These are phyloP conservation scores for Intellagama lesueurii DNA, from an alignment of 2,797 vertebrate genomes.

Conservation along the genomic window DNA sequence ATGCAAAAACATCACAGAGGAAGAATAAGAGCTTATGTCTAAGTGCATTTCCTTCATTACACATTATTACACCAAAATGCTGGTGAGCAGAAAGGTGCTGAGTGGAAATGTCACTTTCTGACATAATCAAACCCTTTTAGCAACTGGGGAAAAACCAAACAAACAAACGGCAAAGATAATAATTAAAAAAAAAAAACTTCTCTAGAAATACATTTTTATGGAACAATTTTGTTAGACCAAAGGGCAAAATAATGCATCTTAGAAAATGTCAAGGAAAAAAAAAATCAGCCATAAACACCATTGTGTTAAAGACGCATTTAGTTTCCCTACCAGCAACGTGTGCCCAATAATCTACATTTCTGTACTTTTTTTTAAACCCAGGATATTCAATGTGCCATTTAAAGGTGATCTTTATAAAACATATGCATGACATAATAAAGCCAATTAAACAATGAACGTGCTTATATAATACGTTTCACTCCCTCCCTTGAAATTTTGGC, in stretches of 20 bases:
- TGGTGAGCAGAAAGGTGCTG: slow-evolving; percentile 5
- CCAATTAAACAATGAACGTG: slow-evolving; percentile 26
- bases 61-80: slow-evolving; percentile 9
- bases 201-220: slow-evolving; percentile 40
- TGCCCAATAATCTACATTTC: slow-evolving; percentile 30
- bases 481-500: slow-evolving; percentile 42
- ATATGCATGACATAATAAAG: background rate
- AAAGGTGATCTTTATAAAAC: background rate
- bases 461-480: slow-evolving; percentile 33
- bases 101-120: slow-evolving; percentile 43
- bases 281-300: slow-evolving; percentile 9
- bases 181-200: background rate
- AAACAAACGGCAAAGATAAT: background rate
- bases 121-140: slow-evolving; percentile 33
- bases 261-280: slow-evolving; percentile 48
- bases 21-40: background rate
- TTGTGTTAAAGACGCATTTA: slow-evolving; percentile 9
- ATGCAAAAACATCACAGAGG: background rate
- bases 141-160: slow-evolving; percentile 7
- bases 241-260: slow-evolving; percentile 14
- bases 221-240: slow-evolving; percentile 33
- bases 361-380: slow-evolving; percentile 2
- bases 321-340: background rate
- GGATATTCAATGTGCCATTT: background rate
- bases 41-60: background rate